Percentiles rank a stretch among this genome's conserved stretches.
phyloP scores from a whole-genome alignment of 2,888 invertebrate species.

The Trissolcus brochymenae region DNA sequence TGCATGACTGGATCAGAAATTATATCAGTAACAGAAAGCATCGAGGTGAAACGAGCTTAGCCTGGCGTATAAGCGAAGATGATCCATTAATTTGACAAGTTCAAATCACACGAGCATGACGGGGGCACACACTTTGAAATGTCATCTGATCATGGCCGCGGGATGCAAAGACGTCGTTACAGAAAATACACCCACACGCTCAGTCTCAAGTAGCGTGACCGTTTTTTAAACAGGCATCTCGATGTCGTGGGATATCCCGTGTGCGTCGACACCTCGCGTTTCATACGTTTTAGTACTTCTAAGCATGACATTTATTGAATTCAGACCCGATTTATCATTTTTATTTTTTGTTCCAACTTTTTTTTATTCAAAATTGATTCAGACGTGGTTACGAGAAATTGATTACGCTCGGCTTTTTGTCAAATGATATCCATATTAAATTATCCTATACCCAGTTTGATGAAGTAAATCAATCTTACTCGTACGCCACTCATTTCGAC shows the following conservation, averaged over 20 bases:
- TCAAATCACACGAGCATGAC: constrained; percentile 61
- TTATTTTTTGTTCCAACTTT: not conserved
- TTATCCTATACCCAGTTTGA: constrained; percentile 17
- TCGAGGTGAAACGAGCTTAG: constrained; percentile 51
- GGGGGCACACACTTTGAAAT: constrained; percentile 59
- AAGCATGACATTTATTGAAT: constrained; percentile 38
- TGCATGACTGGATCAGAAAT: constrained; percentile 55
- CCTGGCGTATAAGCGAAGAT: constrained; percentile 47
- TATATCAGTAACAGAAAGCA: constrained; percentile 51
- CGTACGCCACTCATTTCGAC: constrained; percentile 19
- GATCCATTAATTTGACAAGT: constrained; percentile 56
- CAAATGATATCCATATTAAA: constrained; percentile 26
- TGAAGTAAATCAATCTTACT: constrained; percentile 34
- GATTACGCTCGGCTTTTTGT: not conserved
- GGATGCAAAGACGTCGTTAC: constrained; percentile 67
- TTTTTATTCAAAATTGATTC: not conserved
- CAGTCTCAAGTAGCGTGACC: constrained; percentile 59
- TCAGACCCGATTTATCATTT: constrained; percentile 13
- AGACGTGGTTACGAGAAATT: not conserved
- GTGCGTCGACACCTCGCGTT: constrained; percentile 15
- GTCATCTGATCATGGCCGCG: constrained; percentile 63
- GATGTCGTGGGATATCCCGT: constrained; percentile 57
- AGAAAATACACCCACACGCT: constrained; percentile 58
- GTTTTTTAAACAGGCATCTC: constrained; percentile 55
- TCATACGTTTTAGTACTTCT: constrained; percentile 14